These are phyloP conservation scores for Hippopotamus amphibius DNA, from an alignment of 2,113 vertebrate species.

Conservation along the genomic window DNA sequence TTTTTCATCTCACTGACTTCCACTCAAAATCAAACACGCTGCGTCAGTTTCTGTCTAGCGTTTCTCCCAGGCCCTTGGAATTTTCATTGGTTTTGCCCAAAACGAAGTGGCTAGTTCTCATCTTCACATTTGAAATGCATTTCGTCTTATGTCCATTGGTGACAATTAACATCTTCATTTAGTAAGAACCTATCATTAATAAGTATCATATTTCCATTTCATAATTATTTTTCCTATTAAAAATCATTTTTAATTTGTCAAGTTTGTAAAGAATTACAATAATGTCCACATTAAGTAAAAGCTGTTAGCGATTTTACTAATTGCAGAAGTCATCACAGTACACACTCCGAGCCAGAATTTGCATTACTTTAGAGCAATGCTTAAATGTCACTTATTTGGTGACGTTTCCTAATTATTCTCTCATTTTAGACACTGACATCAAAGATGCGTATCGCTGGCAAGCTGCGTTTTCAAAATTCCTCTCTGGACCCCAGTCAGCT, in stretches of 20 bases:
- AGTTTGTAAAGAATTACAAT: background rate
- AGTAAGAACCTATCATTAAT: background rate
- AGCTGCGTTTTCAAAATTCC: background rate
- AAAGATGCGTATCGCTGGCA: background rate
- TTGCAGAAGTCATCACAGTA: background rate
- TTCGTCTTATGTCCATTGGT: background rate
- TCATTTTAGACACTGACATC: background rate
- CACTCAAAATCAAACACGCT: background rate
- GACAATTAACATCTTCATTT: background rate
- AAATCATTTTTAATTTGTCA: background rate
- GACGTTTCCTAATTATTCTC: background rate
- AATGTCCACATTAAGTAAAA: background rate
- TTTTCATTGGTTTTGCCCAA: background rate
- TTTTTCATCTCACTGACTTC: background rate
- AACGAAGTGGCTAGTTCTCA: no score
- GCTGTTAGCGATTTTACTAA: background rate
- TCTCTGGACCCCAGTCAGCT: background rate
- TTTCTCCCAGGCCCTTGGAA: background rate
- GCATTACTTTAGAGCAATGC: background rate
- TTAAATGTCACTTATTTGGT: background rate
- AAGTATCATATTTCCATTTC: background rate
- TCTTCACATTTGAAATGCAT: no score
- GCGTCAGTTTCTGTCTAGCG: background rate
- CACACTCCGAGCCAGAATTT: background rate
- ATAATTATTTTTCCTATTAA: slow-evolving; percentile 33